Percentiles rank a stretch among this genome's conserved stretches.
phyloP scores from a whole-genome alignment of 2,888 invertebrate species.

The Orthosia cruda region DNA sequence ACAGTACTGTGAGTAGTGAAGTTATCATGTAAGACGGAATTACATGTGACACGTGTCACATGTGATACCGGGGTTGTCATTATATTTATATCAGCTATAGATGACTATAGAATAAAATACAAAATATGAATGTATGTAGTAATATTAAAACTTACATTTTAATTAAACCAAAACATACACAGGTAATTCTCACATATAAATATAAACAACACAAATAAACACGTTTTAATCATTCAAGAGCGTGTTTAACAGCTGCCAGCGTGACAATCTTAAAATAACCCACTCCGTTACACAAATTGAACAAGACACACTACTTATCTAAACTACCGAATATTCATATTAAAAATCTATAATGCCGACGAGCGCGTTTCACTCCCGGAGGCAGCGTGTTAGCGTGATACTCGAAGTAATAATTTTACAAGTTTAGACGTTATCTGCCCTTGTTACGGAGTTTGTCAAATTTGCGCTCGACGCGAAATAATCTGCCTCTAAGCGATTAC shows the following conservation, averaged over 20 bases:
- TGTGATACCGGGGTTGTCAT: background rate
- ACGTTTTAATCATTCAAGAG: background rate
- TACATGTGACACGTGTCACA: too few species aligned
- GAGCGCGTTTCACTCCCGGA: conserved; percentile 33
- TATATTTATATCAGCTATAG: background rate
- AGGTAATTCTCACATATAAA: background rate
- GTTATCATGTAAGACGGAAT: background rate
- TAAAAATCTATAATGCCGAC: conserved; percentile 39
- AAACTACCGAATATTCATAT: conserved; percentile 25
- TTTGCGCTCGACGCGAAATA: conserved; percentile 59
- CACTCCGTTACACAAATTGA: conserved; percentile 1
- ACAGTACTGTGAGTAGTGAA: background rate
- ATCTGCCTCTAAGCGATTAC: conserved; percentile 58
- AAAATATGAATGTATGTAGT: background rate
- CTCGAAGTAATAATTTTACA: conserved; percentile 62
- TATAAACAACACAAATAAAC: background rate
- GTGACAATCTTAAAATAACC: conserved; percentile 1
- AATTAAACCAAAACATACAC: background rate
- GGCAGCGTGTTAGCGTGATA: conserved; percentile 39
- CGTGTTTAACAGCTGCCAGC: conserved; percentile 22
- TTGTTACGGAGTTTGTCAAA: conserved; percentile 65
- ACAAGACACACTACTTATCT: conserved; percentile 22
- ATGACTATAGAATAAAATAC: background rate
- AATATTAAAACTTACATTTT: background rate
- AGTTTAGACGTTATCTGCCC: conserved; percentile 62